A percentile compares a stretch with the other conserved stretches of the same genome.
These are phyloP conservation scores for Leptopilina clavipes DNA, from an alignment of 1,140 invertebrate genomes.

Conservation along the genomic window DNA sequence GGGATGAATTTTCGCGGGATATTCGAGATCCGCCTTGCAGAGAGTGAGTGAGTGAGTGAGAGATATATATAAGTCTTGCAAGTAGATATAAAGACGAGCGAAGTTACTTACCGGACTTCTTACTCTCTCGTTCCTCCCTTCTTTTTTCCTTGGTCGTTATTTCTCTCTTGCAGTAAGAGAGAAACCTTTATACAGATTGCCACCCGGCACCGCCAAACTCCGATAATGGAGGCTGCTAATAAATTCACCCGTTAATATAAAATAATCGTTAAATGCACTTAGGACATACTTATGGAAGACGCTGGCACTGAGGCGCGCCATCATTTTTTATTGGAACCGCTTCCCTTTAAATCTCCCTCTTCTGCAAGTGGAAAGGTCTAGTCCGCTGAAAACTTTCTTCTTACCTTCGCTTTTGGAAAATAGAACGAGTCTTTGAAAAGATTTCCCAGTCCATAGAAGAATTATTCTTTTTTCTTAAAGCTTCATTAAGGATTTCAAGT, in stretches of 20 bases:
- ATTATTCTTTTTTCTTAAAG: too few species aligned
- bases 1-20: slow-evolving; percentile 7
- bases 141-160: slow-evolving; percentile 24
- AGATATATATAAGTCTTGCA: background rate
- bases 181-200: slow-evolving; percentile 56
- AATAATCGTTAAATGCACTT: slow-evolving; percentile 76
- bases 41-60: background rate
- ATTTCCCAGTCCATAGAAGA: too few species aligned
- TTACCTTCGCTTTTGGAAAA: slow-evolving; percentile 9
- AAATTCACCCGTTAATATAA: slow-evolving; percentile 74
- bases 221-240: slow-evolving; percentile 72
- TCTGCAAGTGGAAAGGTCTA: background rate
- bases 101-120: slow-evolving; percentile 31
- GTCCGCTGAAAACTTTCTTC: slow-evolving; percentile 1
- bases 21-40: background rate
- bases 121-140: slow-evolving; percentile 13
- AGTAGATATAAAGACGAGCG: slow-evolving; percentile 33
- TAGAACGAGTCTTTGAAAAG: background rate
- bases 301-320: slow-evolving; percentile 60
- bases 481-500: too few species aligned
- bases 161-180: slow-evolving; percentile 49
- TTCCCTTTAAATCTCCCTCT: slow-evolving; percentile 55
- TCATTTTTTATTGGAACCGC: slow-evolving; percentile 68
- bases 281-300: slow-evolving; percentile 67
- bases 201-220: slow-evolving; percentile 59